phyloP scores from a whole-genome alignment of 2,113 vertebrate species.

The Hypanus sabinus region DNA sequence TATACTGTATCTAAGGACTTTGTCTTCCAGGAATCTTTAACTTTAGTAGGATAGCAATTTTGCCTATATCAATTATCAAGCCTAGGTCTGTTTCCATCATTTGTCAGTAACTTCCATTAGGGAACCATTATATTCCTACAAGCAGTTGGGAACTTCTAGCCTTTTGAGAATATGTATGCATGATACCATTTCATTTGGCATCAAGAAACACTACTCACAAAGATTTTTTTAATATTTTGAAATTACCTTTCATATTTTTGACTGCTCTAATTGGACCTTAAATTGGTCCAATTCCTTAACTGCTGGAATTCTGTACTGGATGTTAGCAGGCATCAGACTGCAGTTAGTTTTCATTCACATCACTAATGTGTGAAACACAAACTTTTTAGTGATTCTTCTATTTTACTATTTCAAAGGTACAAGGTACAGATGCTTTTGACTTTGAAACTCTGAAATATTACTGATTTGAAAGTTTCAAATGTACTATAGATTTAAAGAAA shows the following conservation, averaged over 20 bases:
- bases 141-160: neutral
- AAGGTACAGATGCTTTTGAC: neutral
- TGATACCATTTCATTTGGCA: neutral
- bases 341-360: neutral
- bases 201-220: neutral
- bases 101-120: neutral
- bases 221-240: neutral
- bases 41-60: neutral
- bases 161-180: neutral
- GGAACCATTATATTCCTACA: neutral
- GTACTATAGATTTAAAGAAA: constrained; percentile 19
- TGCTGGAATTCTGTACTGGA: neutral
- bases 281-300: neutral
- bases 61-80: neutral
- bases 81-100: neutral
- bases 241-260: neutral
- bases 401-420: constrained; percentile 10
- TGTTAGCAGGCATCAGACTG: neutral
- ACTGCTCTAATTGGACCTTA: neutral
- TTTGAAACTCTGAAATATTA: constrained; percentile 16
- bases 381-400: constrained; percentile 8
- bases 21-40: neutral
- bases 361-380: constrained; percentile 5
- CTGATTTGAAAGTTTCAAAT: constrained; percentile 21
- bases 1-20: neutral